Evolutionary conservation across 2,113 vertebrate genomes (phyloP).

Genomic region (Phyllopteryx taeniolatus): DNA sequence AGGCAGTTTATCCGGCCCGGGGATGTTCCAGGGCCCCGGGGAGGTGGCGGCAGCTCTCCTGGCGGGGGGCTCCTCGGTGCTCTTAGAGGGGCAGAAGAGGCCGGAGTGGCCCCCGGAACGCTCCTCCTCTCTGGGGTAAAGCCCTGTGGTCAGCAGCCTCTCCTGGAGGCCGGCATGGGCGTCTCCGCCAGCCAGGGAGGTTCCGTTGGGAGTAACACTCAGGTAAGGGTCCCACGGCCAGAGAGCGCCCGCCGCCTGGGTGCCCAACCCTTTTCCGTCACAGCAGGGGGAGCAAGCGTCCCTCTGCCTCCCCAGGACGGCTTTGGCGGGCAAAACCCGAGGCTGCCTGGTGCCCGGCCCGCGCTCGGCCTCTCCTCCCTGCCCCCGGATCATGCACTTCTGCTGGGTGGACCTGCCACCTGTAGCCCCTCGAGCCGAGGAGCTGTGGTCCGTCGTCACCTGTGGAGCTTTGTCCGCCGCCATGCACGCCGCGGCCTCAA

Average conservation of each 20-base stretch:
- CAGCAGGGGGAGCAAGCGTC: constrained; percentile 63
- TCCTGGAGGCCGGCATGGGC: constrained; percentile 68
- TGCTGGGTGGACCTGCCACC: constrained; percentile 88
- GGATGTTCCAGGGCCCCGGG: constrained; percentile 87
- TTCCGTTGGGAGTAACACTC: constrained; percentile 69
- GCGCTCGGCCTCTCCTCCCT: constrained; percentile 66
- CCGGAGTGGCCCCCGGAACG: constrained; percentile 71
- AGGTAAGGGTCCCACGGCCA: constrained; percentile 62
- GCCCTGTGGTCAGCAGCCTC: constrained; percentile 73
- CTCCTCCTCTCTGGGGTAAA: constrained; percentile 69
- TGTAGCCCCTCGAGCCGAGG: constrained; percentile 57
- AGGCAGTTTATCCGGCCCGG: constrained; percentile 86
- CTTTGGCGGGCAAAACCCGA: constrained; percentile 73
- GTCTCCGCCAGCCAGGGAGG: constrained; percentile 67
- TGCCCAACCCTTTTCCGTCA: constrained; percentile 73
- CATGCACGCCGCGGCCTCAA: constrained; percentile 77
- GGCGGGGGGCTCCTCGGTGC: constrained; percentile 61
- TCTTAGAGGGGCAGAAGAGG: constrained; percentile 70
- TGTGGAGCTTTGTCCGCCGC: constrained; percentile 63
- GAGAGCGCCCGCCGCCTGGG: constrained; percentile 48
- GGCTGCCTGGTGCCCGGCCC: constrained; percentile 52
- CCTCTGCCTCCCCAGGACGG: constrained; percentile 68
- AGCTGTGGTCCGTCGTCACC: constrained; percentile 60
- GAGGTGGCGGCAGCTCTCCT: constrained; percentile 82
- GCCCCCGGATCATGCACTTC: constrained; percentile 72